Evolutionary conservation across 2,113 vertebrate species (phyloP), one percentile per base, ranked within the genome.

Genomic region (Zapornia atra): DNA sequence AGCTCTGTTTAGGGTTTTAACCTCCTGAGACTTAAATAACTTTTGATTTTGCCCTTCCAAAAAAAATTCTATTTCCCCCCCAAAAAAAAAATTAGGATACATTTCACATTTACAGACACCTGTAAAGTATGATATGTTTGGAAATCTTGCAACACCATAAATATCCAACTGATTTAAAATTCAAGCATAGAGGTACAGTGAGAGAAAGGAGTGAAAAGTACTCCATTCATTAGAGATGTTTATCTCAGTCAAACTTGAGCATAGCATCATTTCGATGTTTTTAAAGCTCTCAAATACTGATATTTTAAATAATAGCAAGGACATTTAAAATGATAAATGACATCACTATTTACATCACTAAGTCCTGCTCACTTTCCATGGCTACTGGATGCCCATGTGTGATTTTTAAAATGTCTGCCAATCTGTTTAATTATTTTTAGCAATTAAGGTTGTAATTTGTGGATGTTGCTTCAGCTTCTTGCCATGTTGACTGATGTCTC

Each of bases 341-440:
- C 65, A 91, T 72, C 31, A 65, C 42, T 91, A n/a, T 88, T 88
- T 93, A 86, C 80, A 75, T 94, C 73, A 87, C 61, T 40, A 71
- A 66, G 53, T 92, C 44, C 54, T 96, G 14, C 38, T 89, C 21
- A n/a, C 59, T 94, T 82, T 77, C 61, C 36, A 38, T 95, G 95
- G 66, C 69, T 91, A 75, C 54, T 92, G 77, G 57, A 69, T 76
- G 40, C 57, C 73, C 82, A 79, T 84, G 50, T 89, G 77, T 70
- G 78, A 53, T 79, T 91, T 92, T 92, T 75, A 82, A 96, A 92
- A 93, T 91, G 72, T 78, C 76, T 94, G 73, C 86, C 88, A 91
- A 87, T 87, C 77, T 91, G 86, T 93, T 95, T 86, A 93, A 96
- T 96, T 96, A 93, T 94, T 95, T 97, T 96, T 95, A 95, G 94